Conservation (phyloP, 37 sponge, comb jelly and placozoan species). For the Aphrocallistes beatrix region DNA sequence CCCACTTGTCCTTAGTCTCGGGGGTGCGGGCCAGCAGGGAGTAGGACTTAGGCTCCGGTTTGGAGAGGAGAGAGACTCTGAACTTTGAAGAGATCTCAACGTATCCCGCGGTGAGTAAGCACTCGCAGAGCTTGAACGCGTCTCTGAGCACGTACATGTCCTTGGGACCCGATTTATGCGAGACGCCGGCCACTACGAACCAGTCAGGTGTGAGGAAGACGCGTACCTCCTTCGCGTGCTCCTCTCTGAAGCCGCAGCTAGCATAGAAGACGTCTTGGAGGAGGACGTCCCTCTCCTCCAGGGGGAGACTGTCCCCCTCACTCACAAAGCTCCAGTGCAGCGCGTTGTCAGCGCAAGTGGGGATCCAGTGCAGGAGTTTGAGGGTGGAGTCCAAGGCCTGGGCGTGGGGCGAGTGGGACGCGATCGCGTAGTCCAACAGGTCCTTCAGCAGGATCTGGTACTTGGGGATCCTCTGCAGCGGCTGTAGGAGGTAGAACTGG, state of each 20-base stretch:
- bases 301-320: neutral
- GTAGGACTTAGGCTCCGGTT: neutral
- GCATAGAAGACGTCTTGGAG: conserved; percentile 7
- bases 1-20: conserved; percentile 11
- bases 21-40: neutral
- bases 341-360: neutral
- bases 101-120: neutral
- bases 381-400: neutral
- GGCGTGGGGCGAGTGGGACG: neutral
- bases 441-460: conserved; percentile 7
- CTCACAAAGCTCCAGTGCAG: neutral
- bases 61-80: neutral
- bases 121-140: neutral
- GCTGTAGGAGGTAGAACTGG: conserved; percentile 3
- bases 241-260: neutral
- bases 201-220: neutral
- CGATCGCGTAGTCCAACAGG: neutral
- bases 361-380: neutral
- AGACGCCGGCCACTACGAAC: neutral
- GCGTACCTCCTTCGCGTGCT: neutral
- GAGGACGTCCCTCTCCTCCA: neutral
- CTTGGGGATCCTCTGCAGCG: conserved; percentile 1
- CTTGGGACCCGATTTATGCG: neutral
- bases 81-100: neutral
- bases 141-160: neutral